Evolutionary conservation across 2,888 invertebrate genomes (phyloP), one percentile per base, ranked within the genome.

Genomic region (Halocaridina rubra): DNA sequence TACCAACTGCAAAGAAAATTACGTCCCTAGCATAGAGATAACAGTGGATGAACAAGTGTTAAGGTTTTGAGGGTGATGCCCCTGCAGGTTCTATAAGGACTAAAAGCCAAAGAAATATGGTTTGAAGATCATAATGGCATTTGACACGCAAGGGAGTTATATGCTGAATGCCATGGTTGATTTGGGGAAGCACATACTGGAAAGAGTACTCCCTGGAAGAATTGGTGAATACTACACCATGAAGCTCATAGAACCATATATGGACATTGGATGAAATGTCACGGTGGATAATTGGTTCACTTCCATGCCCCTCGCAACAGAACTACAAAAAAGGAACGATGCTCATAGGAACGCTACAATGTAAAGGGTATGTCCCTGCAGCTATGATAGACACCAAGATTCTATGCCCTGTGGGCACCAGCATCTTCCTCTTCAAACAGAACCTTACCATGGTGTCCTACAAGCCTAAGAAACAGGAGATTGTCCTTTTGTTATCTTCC

Each of bases 221-320:
- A 2, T 76, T 4, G 76, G 59, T 8, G 13, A 76, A 76, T 59
- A 76, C 32, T 59, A 59, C 76, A 76, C 57, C 3, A 76, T 76
- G 76, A 76, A 22, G 59, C 19, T 76, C 10, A 24, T 57, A 30
- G 59, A 76, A 29, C 76, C 57, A n/a, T 76, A 76, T 59, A 57
- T 76, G 59, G 76, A 76, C 76, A 59, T 57, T 61, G 5, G 19
- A n/a, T 59, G 76, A 29, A 76, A 32, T 24, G 32, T 76, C 24
- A 76, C 59, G 3, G 59, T 59, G 24, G 76, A 76, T 32, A 76
- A 59, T 30, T 76, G 76, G 76, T 76, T 76, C 76, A 76, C 76
- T 7, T 76, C 76, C 5, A 13, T 59, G 76, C 33, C 76, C 57
- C 59, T 76, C 0, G 57, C 19, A 1, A 30, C 0, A 0, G 76